Evolutionary conservation across 2,797 vertebrate species (phyloP), one percentile per base, ranked within the genome.

Genomic region (Lepidocolaptes lacrymiger): DNA sequence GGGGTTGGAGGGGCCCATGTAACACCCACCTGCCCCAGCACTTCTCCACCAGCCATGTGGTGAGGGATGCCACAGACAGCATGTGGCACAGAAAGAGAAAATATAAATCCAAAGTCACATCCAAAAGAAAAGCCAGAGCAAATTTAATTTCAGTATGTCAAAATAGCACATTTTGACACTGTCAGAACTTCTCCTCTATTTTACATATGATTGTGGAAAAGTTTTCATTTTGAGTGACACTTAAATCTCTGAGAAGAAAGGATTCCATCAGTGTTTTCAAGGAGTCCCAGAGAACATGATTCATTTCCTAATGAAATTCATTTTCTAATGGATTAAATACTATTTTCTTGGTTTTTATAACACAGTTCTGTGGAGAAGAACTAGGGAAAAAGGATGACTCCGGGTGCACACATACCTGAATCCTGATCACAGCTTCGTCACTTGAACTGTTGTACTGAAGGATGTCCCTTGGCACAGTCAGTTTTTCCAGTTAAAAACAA

Each of bases 11-110:
- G 18, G 18, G 32, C 21, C 21, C 26, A 8, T 28, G 24, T 19
- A 88, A 24, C 10, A 54, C 7, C 6, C 18, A 43, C 37, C 7
- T 44, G 27, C 9, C 20, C 32, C 43, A 64, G 30, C 2, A 7
- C 7, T 43, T 14, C 17, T 61, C 15, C 12, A 37, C 4, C 58
- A 72, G 30, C 16, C 6, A 1, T 7, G 10, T 49, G 16, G 19
- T 2, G 0, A 20, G 24, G n/a, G 10, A 15, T 58, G 44, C 10
- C 43, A n/a, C 0, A 0, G 27, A 7, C 54, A 73, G 37, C 2
- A 5, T 27, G 32, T 18, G 56, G 30, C 49, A 52, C 8, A 56
- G 24, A 44, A 55, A 82, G 14, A 55, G 37, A 64, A 72, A 43
- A 62, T 36, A 44, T 30, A 52, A 82, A 74, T 64, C 19, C 37